phyloP scores from a whole-genome alignment of 2,888 invertebrate species.

The Polyommatus icarus region DNA sequence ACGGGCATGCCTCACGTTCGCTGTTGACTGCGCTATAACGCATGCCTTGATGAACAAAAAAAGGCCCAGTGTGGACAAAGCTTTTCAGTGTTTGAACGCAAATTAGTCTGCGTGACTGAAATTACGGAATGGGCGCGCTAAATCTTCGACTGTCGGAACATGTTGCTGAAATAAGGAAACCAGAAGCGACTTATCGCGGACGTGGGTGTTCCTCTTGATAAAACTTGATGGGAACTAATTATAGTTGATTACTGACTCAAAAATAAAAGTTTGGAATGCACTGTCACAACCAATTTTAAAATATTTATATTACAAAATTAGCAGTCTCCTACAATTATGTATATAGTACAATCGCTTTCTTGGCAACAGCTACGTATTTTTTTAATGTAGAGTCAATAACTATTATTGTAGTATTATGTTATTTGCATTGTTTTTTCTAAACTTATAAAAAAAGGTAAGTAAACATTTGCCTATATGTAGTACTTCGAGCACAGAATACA shows the following conservation, averaged over 20 bases:
- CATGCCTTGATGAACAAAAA: no score
- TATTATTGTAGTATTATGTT: no score
- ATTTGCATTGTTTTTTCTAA: no score
- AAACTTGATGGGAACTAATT: background rate
- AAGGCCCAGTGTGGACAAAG: no score
- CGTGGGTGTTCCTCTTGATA: conserved; percentile 12
- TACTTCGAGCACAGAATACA: no score
- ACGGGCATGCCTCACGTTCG: no score
- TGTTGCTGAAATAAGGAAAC: conserved; percentile 29
- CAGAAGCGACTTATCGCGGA: conserved; percentile 23
- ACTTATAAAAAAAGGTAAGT: background rate
- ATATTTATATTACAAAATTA: no score
- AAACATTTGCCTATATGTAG: background rate
- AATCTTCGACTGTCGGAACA: conserved; percentile 28
- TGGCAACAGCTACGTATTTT: no score
- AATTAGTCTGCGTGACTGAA: conserved; percentile 36
- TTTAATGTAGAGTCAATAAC: no score
- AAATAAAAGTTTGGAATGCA: background rate
- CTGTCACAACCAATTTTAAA: background rate
- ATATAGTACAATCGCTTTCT: no score
- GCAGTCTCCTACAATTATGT: no score
- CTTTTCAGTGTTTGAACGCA: conserved; percentile 27
- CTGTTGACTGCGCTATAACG: no score
- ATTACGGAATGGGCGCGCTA: conserved; percentile 32
- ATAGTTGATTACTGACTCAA: background rate